Evolutionary conservation across 2,888 invertebrate species (phyloP).

Genomic region (Brachycybe producta): DNA sequence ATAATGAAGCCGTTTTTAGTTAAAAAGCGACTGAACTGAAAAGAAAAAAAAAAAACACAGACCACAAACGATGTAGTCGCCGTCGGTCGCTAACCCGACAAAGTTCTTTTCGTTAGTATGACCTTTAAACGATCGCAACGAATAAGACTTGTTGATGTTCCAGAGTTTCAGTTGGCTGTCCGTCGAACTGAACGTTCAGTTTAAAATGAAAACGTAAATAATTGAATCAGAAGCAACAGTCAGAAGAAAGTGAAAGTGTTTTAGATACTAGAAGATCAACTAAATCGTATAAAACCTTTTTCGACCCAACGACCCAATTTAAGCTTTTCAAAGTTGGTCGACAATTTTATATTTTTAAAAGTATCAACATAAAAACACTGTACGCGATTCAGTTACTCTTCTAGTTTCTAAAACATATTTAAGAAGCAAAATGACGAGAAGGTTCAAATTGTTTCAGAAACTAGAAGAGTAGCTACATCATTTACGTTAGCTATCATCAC

Average conservation of each 20-base stretch:
- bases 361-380: no score
- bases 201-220: slow-evolving; percentile 5
- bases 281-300: no score
- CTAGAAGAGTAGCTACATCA: no score
- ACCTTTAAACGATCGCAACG: slow-evolving; percentile 72
- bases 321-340: no score
- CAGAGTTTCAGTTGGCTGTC: slow-evolving; percentile 83
- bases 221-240: background rate
- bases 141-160: slow-evolving; percentile 63
- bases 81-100: slow-evolving; percentile 82
- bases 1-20: background rate
- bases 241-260: background rate
- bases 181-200: slow-evolving; percentile 58
- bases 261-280: background rate
- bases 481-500: no score
- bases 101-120: slow-evolving; percentile 94
- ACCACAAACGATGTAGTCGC: slow-evolving; percentile 84
- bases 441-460: no score
- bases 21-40: slow-evolving; percentile 3
- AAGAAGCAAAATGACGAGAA: no score
- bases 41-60: slow-evolving; percentile 21
- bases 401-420: no score
- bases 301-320: no score
- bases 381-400: no score
- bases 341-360: no score